phyloP scores from a whole-genome alignment of 2,113 vertebrate genomes.

The Vidua macroura region DNA sequence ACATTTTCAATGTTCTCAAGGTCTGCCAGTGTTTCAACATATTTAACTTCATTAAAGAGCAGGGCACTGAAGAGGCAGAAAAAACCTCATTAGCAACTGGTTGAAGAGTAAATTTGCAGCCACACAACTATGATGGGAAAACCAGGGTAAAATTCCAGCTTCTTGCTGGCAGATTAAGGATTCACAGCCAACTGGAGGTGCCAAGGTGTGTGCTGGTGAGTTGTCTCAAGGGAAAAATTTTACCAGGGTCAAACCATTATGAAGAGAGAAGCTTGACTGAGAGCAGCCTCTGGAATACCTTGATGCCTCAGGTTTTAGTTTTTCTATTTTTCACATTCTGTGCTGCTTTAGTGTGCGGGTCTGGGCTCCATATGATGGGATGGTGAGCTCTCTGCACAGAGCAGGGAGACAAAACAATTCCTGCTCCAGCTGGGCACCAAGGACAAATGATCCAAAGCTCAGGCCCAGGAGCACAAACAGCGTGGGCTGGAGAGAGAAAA shows the following conservation, averaged over 20 bases:
- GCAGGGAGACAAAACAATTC: background rate
- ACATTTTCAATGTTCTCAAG: slow-evolving; percentile 81
- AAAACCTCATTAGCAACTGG: background rate
- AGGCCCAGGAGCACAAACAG: background rate
- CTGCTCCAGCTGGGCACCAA: background rate
- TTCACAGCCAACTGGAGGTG: background rate
- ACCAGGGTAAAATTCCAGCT: background rate
- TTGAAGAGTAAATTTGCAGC: background rate
- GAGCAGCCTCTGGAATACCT: background rate
- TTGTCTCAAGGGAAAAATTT: background rate
- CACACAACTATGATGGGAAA: background rate
- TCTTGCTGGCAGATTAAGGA: background rate
- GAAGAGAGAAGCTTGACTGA: background rate
- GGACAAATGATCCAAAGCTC: background rate
- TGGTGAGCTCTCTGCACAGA: background rate
- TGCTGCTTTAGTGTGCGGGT: background rate
- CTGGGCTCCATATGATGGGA: background rate
- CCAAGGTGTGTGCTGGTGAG: background rate
- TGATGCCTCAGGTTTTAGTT: background rate
- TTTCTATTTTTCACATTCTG: background rate
- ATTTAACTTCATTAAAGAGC: slow-evolving; percentile 92
- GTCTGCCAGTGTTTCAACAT: slow-evolving; percentile 79
- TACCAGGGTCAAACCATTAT: background rate
- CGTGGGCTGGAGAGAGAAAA: too few relatives aligned
- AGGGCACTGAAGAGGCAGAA: slow-evolving; percentile 77